These are phyloP conservation scores for Vireo griseus DNA, from an alignment of 2,797 vertebrate species.

Conservation along the genomic window DNA sequence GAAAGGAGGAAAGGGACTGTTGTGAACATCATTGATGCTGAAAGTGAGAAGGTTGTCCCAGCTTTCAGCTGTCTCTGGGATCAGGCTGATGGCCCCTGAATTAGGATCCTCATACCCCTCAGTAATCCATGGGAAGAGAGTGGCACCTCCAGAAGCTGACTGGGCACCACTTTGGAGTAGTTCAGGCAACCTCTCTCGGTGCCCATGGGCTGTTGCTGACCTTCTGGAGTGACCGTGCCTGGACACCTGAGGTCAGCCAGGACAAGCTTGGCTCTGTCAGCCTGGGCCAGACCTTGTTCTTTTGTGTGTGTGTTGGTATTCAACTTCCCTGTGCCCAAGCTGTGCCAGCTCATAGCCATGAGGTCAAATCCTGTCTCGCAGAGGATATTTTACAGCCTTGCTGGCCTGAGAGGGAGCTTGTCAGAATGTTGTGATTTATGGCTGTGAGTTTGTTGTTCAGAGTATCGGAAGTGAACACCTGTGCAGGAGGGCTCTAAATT, in stretches of 20 bases:
- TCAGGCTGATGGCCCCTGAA: background rate
- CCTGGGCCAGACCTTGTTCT: background rate
- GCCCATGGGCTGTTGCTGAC: background rate
- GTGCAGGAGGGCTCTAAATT: background rate
- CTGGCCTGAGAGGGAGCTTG: background rate
- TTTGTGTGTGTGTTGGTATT: background rate
- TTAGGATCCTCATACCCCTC: background rate
- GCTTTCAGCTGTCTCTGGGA: background rate
- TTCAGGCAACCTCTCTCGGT: background rate
- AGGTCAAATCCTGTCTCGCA: background rate
- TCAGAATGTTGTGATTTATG: background rate
- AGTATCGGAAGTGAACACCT: background rate
- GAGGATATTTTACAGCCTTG: background rate
- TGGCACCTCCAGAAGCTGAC: background rate
- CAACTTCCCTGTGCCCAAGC: fast-evolving
- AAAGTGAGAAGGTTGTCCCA: background rate
- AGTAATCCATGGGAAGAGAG: background rate
- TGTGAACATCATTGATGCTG: background rate
- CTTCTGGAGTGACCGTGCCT: background rate
- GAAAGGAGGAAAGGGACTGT: background rate
- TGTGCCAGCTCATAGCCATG: background rate
- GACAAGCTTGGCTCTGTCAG: background rate
- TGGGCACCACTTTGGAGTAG: background rate
- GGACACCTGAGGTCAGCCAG: background rate
- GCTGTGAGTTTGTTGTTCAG: background rate